Percentiles rank a stretch among this genome's conserved stretches.
Evolutionary conservation across 1,140 invertebrate species (phyloP).

Genomic region (Pristionchus pacificus): DNA sequence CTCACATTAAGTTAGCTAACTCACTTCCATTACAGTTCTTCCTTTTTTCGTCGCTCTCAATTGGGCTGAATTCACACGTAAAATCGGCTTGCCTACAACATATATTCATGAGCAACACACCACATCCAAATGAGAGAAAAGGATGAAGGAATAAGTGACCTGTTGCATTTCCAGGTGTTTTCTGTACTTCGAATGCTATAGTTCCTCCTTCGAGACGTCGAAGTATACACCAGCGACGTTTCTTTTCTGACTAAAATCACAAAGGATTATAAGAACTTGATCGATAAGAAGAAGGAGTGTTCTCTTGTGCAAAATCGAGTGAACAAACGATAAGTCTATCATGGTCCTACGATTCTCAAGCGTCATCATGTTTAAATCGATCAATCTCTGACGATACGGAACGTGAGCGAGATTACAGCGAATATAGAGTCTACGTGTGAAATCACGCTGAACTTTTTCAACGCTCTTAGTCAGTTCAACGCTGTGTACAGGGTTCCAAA

Average conservation of each 20-base stretch:
- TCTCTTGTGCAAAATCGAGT: no score
- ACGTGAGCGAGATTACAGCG: no score
- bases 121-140: background rate
- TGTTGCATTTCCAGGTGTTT: background rate
- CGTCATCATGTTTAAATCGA: no score
- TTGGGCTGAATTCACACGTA: conserved; percentile 17
- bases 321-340: no score
- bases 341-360: no score
- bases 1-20: background rate
- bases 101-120: background rate
- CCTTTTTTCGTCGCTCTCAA: conserved; percentile 31
- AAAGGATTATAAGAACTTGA: background rate
- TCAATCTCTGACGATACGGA: no score
- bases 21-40: conserved; percentile 30
- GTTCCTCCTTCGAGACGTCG: conserved; percentile 11
- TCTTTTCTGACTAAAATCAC: conserved; percentile 10
- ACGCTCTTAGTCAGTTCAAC: no score
- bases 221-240: conserved; percentile 18
- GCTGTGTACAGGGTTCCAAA: no score
- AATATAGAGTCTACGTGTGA: no score
- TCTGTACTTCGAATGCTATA: conserved; percentile 22
- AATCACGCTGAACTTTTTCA: no score
- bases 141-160: background rate
- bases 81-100: background rate
- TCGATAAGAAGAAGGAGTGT: no score